phyloP scores from a whole-genome alignment of 2,888 invertebrate genomes.

The Thereva unica region DNA sequence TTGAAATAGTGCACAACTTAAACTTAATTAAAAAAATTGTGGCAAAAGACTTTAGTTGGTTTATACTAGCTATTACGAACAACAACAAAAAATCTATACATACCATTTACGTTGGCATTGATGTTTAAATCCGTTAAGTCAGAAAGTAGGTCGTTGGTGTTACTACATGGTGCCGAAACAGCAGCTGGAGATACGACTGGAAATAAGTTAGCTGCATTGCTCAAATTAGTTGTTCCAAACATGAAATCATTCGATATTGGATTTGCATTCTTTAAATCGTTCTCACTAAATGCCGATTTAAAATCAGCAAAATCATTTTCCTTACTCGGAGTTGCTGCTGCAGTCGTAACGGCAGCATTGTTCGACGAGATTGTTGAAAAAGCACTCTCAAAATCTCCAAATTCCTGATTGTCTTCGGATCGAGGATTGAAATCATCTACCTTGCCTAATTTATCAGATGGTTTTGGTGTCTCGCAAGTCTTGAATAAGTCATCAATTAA shows the following conservation, averaged over 20 bases:
- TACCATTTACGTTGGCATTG: slow-evolving; percentile 45
- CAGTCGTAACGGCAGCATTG: slow-evolving; percentile 38
- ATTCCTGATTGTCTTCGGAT: slow-evolving; percentile 63
- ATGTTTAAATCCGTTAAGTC: slow-evolving; percentile 59
- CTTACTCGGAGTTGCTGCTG: slow-evolving; percentile 37
- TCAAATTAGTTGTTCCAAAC: slow-evolving; percentile 41
- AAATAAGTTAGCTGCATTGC: too few relatives aligned
- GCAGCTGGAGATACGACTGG: too few relatives aligned
- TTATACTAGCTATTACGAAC: not conserved
- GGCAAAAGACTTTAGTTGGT: not conserved
- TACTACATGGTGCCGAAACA: too few relatives aligned
- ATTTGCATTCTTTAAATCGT: not conserved
- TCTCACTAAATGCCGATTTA: slow-evolving; percentile 67
- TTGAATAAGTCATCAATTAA: slow-evolving; percentile 64
- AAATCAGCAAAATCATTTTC: slow-evolving; percentile 78
- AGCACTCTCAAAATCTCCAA: slow-evolving; percentile 78
- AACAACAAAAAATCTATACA: not conserved
- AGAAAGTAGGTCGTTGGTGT: slow-evolving; percentile 58
- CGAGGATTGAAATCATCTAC: slow-evolving; percentile 58
- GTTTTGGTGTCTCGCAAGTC: slow-evolving; percentile 62
- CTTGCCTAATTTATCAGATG: slow-evolving; percentile 57
- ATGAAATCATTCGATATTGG: slow-evolving; percentile 30
- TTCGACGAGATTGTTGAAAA: slow-evolving; percentile 60
- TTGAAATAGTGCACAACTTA: too few relatives aligned
- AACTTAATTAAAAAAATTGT: too few relatives aligned